Evolutionary conservation across 2,113 vertebrate species (phyloP), one percentile per base, ranked within the genome.

Genomic region (Ammodytes dubius): DNA sequence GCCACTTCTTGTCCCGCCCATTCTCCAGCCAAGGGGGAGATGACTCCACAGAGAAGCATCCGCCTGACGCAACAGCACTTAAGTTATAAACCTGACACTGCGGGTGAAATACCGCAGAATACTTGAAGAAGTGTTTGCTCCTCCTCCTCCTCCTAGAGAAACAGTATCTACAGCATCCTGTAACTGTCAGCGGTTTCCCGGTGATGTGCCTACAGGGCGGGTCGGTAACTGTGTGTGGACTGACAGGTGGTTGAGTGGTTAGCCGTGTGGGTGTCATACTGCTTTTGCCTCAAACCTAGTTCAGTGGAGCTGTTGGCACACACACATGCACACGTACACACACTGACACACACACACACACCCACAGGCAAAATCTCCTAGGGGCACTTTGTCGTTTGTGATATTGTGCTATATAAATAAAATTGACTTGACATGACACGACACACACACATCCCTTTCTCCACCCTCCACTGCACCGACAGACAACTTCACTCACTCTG

Each of bases 121-220:
- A 46, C 53, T 70, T 80, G 47, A 77, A 56, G 61, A 81, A 58
- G 3, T 50, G 56, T 82, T 81, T 0, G 1, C 75, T 58, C 79
- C 58, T 27, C 27, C 27, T 27, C 27, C 27, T 58, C 68, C 68
- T 67, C 46, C 19, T 17, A 35, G 40, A 76, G 83, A 77, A 89
- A 77, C 4, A 47, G 42, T 73, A 79, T 78, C 74, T 65, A 63
- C 65, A 70, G 80, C 75, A 76, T 86, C 77, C 83, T 82, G 53
- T 88, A 74, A 85, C 87, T 91, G 74, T 85, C 77, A 84, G 57
- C 42, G 64, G 61, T 84, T 88, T 90, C 19, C 43, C 69, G 56
- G 69, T 70, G 81, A 84, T 82, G 56, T 79, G 74, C 86, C 89
- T 81, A 4, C 64, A 78, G 86, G 88, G 78, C 8, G 7, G 87